Base-by-base conservation (phyloP, 2,797 vertebrate genomes). In the Pempheris klunzingeri region DNA sequence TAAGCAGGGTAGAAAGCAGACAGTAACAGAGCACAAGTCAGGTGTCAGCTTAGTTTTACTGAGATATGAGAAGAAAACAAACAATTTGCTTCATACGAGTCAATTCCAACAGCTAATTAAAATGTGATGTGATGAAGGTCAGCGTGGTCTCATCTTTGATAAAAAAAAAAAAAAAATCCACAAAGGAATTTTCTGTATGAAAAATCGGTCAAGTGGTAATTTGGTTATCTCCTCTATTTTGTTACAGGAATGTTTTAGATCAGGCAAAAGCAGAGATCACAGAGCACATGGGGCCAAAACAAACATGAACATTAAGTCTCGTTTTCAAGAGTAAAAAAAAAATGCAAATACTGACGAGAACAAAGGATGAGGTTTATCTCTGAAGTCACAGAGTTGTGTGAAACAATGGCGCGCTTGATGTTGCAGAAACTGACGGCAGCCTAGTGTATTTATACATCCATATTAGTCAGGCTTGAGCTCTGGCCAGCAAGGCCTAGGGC, bases 401-500 rank as follows among this genome's bases (percentile, higher is more conserved):
- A 90, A 93, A 95, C 94, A 95, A 94, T 90, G 72, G 89, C 60
- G 72, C 20, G 69, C 84, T 94, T 94, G 91, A 93, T 92, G 87
- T 89, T 82, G 68, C 68, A 81, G 73, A 80, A 84, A 88, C 77
- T 87, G 90, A 91, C 87, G 87, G 88, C 85, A 80, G 83, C 84
- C 84, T 78, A 71, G 92, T 92, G 90, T 94, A 94, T 94, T 95
- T 95, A 92, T 93, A 93, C 81, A 90, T 93, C 89, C 84, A 88
- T 88, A 86, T 94, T 94, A 92, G 93, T 93, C 91, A 91, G 86
- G 87, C 80, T 91, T 87, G 83, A 90, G 88, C 80, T 71, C 70
- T 85, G 78, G 90, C 93, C 90, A 90, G 86, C 87, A 77, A 84
- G 83, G 88, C 91, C 87, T 85, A 77, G 79, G 75, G 87, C 87